Percentiles rank a stretch among this genome's conserved stretches.
These are phyloP conservation scores for Volucella inanis DNA, from an alignment of 2,888 invertebrate genomes.

Conservation along the genomic window DNA sequence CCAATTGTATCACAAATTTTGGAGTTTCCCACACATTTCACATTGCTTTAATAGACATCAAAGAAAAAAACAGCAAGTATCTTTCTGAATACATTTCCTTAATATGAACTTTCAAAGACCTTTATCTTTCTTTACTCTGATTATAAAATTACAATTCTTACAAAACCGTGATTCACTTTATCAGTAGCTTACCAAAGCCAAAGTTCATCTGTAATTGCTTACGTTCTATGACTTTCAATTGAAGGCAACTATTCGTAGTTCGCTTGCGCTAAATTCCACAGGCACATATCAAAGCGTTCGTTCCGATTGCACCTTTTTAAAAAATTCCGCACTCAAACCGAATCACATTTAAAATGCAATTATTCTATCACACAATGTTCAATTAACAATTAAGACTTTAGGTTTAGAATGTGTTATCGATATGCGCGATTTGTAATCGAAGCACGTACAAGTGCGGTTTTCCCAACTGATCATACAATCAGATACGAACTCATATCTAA, in stretches of 20 bases:
- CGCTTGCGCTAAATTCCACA: conserved; percentile 23
- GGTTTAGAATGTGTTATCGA: conserved; percentile 9
- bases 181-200: too few species aligned
- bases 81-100: too few species aligned
- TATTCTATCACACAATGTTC: conserved; percentile 29
- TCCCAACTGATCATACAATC: conserved; percentile 53
- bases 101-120: too few species aligned
- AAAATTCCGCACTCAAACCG: conserved; percentile 21
- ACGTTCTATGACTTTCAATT: background rate
- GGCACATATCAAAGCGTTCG: conserved; percentile 9
- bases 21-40: too few species aligned
- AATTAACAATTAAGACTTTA: conserved; percentile 44
- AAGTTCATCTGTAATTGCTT: too few species aligned
- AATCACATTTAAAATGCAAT: conserved; percentile 35
- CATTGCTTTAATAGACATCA: too few species aligned
- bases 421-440: conserved; percentile 18
- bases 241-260: background rate
- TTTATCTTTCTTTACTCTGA: too few species aligned
- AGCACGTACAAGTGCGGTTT: conserved; percentile 69
- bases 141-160: too few species aligned
- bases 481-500: conserved; percentile 28
- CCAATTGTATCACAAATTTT: too few species aligned
- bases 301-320: conserved; percentile 30
- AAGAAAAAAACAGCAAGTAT: too few species aligned
- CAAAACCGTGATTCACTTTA: too few species aligned